These are phyloP conservation scores for Helicorthomorpha holstii DNA, from an alignment of 1,140 invertebrate species.

Conservation along the genomic window DNA sequence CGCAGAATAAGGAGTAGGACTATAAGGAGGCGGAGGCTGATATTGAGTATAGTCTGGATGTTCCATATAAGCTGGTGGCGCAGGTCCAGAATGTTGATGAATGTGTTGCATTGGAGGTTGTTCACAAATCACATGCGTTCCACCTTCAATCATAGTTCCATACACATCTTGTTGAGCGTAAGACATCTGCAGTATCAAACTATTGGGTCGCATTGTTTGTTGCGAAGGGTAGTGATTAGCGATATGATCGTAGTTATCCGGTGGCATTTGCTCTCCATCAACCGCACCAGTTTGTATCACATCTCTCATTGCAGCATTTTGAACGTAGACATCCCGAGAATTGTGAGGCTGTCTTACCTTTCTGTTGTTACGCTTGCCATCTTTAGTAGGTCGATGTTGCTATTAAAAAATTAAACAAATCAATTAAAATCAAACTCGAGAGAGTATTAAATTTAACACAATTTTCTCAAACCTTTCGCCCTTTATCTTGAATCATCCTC, in stretches of 20 bases:
- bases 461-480: constrained; percentile 51
- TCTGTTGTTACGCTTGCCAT: constrained; percentile 53
- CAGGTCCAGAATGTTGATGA: constrained; percentile 15
- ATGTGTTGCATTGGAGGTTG: neutral
- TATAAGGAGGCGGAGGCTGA: constrained; percentile 11
- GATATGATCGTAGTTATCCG: neutral
- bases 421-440: neutral
- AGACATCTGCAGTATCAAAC: constrained; percentile 45
- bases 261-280: neutral
- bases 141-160: constrained; percentile 12
- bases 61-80: constrained; percentile 15
- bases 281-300: constrained; percentile 9
- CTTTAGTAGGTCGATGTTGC: constrained; percentile 40
- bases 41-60: constrained; percentile 15
- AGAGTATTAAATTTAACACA: neutral
- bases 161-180: constrained; percentile 8
- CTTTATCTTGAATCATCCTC: constrained; percentile 61
- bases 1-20: neutral
- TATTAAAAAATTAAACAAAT: constrained; percentile 16
- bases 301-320: constrained; percentile 41
- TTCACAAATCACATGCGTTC: constrained; percentile 15
- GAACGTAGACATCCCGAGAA: constrained; percentile 63
- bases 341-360: constrained; percentile 66
- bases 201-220: constrained; percentile 49
- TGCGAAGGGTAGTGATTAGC: constrained; percentile 11